Percentiles rank a stretch among this genome's conserved stretches.
Conservation (phyloP, 2,797 vertebrate species). For the Poeciliopsis paucimaculata region DNA sequence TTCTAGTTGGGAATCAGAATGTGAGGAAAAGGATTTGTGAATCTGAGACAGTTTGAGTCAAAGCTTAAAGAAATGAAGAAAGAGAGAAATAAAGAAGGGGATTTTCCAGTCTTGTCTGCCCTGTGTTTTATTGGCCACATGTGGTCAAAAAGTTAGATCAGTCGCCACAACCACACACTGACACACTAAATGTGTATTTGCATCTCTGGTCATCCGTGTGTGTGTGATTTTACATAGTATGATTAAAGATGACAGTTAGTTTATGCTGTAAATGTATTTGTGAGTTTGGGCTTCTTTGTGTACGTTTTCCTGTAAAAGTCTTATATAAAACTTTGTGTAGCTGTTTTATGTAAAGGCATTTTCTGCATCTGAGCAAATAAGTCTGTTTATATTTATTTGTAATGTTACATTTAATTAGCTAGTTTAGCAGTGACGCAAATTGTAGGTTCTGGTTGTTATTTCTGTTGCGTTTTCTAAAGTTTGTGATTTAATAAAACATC, state of each 20-base stretch:
- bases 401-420: neutral
- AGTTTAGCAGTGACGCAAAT: neutral
- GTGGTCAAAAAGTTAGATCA: constrained; percentile 69
- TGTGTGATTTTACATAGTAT: constrained; percentile 35
- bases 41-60: neutral
- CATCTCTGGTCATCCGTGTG: constrained; percentile 26
- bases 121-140: constrained; percentile 70
- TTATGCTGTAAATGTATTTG: constrained; percentile 46
- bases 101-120: constrained; percentile 59
- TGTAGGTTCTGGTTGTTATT: neutral
- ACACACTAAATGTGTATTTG: constrained; percentile 36
- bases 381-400: neutral
- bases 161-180: constrained; percentile 57
- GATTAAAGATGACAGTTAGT: constrained; percentile 50
- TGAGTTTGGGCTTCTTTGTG: constrained; percentile 34
- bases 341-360: neutral
- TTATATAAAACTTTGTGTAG: neutral
- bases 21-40: neutral
- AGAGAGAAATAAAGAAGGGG: constrained; percentile 31
- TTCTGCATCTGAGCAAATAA: neutral
- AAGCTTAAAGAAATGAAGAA: constrained; percentile 1
- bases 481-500: neutral
- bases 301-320: neutral
- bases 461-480: neutral
- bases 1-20: neutral